phyloP scores from a whole-genome alignment of 2,888 invertebrate species.

The Trypoxylon attenuatum region DNA sequence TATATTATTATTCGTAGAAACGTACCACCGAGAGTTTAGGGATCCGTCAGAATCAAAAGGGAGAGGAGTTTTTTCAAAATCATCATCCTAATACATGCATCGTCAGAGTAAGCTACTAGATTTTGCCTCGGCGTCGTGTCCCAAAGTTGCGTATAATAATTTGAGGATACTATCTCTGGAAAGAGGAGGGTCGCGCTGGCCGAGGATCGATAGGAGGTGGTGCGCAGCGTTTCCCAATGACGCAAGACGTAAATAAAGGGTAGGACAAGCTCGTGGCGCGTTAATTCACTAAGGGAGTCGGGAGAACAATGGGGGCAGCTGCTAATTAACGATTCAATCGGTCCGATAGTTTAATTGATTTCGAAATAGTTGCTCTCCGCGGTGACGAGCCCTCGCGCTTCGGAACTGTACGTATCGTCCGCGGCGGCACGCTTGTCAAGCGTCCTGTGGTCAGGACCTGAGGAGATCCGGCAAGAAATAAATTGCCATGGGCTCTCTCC shows the following conservation, averaged over 20 bases:
- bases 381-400: conserved; percentile 21
- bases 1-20: no score
- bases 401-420: conserved; percentile 57
- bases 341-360: conserved; percentile 70
- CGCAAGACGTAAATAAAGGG: conserved; percentile 32
- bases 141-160: conserved; percentile 29
- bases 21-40: no score
- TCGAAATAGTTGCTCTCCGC: conserved; percentile 66
- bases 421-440: conserved; percentile 42
- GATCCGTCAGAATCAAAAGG: background rate
- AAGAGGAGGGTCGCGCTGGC: no score
- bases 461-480: conserved; percentile 71
- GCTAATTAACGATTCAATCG: conserved; percentile 67
- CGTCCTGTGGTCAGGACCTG: conserved; percentile 59
- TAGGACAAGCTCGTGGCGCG: conserved; percentile 7
- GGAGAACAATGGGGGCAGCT: conserved; percentile 24
- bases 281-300: conserved; percentile 20
- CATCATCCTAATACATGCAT: background rate
- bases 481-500: conserved; percentile 62
- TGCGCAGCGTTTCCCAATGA: background rate
- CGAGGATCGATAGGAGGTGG: background rate
- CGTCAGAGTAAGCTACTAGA: no score
- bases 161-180: no score
- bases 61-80: background rate
- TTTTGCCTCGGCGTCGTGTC: no score